These are phyloP conservation scores for Diadegma fenestrale DNA, from an alignment of 2,888 invertebrate species.

Conservation along the genomic window DNA sequence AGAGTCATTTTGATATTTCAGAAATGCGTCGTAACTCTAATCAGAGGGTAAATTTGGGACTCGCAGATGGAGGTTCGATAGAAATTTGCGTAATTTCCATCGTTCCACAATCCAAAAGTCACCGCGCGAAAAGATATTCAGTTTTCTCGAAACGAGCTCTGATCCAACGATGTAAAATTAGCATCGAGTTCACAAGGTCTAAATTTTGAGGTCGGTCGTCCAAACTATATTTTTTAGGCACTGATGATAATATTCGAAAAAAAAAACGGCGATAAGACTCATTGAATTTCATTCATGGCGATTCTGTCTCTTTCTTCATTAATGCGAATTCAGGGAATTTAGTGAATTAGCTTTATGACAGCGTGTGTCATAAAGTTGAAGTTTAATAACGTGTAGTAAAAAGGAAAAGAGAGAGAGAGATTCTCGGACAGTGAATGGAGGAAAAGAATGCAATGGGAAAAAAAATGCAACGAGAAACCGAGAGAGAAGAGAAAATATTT, in stretches of 20 bases:
- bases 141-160: background rate
- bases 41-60: too few species aligned
- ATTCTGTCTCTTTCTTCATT: background rate
- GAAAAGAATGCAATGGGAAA: conserved; percentile 32
- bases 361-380: conserved; percentile 17
- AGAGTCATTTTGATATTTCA: too few species aligned
- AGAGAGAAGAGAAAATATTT: conserved; percentile 9
- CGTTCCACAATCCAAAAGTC: too few species aligned
- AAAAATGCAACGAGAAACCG: background rate
- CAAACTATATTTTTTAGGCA: background rate
- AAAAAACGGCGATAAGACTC: conserved; percentile 7
- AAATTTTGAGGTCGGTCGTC: conserved; percentile 2
- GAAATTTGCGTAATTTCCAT: background rate
- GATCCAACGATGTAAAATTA: conserved; percentile 1
- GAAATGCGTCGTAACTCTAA: too few species aligned
- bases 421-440: conserved; percentile 39
- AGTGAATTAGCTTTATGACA: conserved; percentile 22
- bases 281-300: background rate
- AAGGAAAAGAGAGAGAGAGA: background rate
- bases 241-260: background rate
- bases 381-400: conserved; percentile 1
- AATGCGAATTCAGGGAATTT: conserved; percentile 2
- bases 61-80: background rate
- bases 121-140: background rate
- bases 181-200: conserved; percentile 15